Base-by-base conservation (phyloP, 2,113 vertebrate species). In the Origma solitaria region DNA sequence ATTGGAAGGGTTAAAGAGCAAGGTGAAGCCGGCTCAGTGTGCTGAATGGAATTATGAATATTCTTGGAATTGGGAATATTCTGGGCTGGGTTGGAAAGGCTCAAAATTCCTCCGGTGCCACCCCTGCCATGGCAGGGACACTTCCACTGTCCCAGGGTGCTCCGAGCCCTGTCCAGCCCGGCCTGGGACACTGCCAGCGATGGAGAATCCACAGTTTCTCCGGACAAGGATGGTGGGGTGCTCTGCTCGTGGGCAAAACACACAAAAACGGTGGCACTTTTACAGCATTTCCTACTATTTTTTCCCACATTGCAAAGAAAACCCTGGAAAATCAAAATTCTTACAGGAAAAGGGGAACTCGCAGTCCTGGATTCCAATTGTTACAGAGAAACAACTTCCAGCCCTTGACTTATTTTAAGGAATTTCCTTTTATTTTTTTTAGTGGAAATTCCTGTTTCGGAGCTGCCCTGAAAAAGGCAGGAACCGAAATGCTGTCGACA, bases 321-420 rank as follows among this genome's bases (percentile, higher is more conserved):
- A 65, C 17, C 23, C 33, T 1, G 17, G 35, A n/a, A 82, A 88
- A 77, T 3, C 8, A 12, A 27, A 93, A 54, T 23, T 13, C n/a
- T 15, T 4, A 2, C 50, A 13, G 37, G 22, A 40, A 57, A 53
- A 16, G 5, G 6, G 25, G 10, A 25, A 9, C 15, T 53, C 50
- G 0, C 4, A 21, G n/a, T 12, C 80, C 50, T 6, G 1, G 8
- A 9, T 3, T 35, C 11, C n/a, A 45, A 45, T 3, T 5, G 2
- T 42, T 30, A 5, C 7, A 13, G 15, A 3, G 38, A 40, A 54
- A 58, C 38, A 47, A 13, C 9, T 42, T 22, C 21, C 42, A n/a
- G 27, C 0, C 3, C 16, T 50, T 22, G 27, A 17, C 19, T 70
- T 27, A 18, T 37, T 72, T 40, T 22, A 23, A 77, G 22, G 49